phyloP scores from a whole-genome alignment of 2,113 vertebrate genomes.

The Morone saxatilis region DNA sequence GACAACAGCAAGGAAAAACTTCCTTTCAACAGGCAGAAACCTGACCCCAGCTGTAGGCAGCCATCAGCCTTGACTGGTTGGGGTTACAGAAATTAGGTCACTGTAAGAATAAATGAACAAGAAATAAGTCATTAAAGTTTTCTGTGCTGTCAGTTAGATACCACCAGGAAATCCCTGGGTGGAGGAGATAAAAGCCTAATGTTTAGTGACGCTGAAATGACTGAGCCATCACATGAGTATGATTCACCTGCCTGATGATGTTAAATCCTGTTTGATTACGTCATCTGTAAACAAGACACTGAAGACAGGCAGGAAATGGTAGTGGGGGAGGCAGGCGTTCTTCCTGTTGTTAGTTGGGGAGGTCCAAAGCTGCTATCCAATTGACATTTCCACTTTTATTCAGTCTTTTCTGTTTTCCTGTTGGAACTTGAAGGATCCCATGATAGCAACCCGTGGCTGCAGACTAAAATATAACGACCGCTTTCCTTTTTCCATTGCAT shows the following conservation, averaged over 20 bases:
- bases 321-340: neutral
- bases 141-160: constrained; percentile 5
- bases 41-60: no score
- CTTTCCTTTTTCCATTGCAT: constrained; percentile 10
- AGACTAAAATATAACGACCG: constrained; percentile 33
- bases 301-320: constrained; percentile 65
- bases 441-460: neutral
- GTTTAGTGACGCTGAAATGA: constrained; percentile 52
- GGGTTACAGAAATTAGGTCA: neutral
- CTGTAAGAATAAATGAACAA: neutral
- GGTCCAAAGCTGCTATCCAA: neutral
- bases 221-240: constrained; percentile 35
- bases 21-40: no score
- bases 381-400: constrained; percentile 18
- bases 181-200: constrained; percentile 19
- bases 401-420: constrained; percentile 28
- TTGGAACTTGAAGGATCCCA: neutral
- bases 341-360: constrained; percentile 53
- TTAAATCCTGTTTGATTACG: constrained; percentile 76
- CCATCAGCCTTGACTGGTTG: no score
- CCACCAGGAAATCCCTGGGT: constrained; percentile 33
- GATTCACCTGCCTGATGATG: constrained; percentile 74
- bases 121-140: constrained; percentile 22
- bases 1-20: no score
- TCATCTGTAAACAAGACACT: constrained; percentile 75